Evolutionary conservation across 2,113 vertebrate genomes (phyloP).

Genomic region (Equus quagga): DNA sequence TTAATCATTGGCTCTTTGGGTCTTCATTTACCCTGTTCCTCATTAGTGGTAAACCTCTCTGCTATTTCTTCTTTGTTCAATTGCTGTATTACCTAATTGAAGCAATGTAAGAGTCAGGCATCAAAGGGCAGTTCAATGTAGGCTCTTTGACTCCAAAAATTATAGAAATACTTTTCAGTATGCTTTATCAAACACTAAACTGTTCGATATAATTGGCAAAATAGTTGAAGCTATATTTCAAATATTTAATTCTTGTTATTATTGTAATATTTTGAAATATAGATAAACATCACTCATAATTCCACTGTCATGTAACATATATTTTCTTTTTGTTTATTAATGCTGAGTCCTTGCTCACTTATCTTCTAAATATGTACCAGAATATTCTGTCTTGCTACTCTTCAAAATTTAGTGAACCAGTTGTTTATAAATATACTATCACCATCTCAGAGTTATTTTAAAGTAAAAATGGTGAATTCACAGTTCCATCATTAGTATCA

Average conservation of each 20-base stretch:
- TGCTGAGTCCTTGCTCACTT: neutral
- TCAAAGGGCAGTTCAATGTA: neutral
- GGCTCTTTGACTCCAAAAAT: neutral
- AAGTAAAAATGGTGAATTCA: neutral
- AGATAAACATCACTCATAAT: neutral
- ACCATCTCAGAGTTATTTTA: neutral
- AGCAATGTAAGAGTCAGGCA: neutral
- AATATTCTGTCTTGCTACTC: neutral
- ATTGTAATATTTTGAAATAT: neutral
- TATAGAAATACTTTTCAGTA: neutral
- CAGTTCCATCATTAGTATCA: neutral
- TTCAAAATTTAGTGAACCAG: neutral
- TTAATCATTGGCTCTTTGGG: neutral
- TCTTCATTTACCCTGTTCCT: neutral
- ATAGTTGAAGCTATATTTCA: neutral
- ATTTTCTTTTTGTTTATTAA: slow-evolving; percentile 5
- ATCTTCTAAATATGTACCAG: neutral
- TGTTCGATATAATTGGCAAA: neutral
- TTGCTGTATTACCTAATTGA: neutral
- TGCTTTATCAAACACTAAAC: neutral
- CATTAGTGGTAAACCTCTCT: neutral
- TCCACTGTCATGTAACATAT: neutral
- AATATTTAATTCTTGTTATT: neutral
- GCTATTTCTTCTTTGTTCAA: neutral
- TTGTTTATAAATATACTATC: neutral